Percentiles rank a stretch among this genome's conserved stretches.
Evolutionary conservation across 2,888 invertebrate genomes (phyloP).

Genomic region (Nysson spinosus): DNA sequence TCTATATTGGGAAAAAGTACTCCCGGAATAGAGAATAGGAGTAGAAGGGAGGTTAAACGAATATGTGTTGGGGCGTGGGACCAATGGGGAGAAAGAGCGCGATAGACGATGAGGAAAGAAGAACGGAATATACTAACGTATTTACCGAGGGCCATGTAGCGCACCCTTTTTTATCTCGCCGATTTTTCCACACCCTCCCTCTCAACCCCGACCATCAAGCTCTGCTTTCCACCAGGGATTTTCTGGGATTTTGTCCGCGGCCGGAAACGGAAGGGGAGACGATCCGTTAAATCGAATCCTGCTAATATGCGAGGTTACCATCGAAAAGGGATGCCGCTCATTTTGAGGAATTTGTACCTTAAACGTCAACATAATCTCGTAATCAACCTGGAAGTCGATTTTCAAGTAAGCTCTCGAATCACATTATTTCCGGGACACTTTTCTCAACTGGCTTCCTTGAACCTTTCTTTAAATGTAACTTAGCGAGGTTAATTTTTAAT

Average conservation of each 20-base stretch:
- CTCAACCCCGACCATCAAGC: conserved; percentile 21
- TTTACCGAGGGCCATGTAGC: conserved; percentile 55
- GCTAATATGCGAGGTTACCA: conserved; percentile 48
- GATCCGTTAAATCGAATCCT: conserved; percentile 66
- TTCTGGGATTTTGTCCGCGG: conserved; percentile 55
- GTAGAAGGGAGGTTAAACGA: conserved; percentile 1
- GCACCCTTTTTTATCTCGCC: conserved; percentile 39
- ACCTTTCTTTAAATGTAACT: no score
- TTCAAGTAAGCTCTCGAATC: not conserved
- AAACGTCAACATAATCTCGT: conserved; percentile 28
- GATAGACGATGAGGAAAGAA: conserved; percentile 14
- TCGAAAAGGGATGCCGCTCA: conserved; percentile 17
- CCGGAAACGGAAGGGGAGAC: conserved; percentile 57
- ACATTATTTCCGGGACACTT: conserved; percentile 4
- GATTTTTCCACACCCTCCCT: conserved; percentile 43
- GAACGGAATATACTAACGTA: conserved; percentile 43
- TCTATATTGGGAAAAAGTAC: conserved; percentile 64
- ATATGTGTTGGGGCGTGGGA: not conserved
- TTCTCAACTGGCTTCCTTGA: no score
- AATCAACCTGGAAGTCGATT: conserved; percentile 8
- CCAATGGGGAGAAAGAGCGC: not conserved
- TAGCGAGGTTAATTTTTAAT: no score
- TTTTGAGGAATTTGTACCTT: conserved; percentile 24
- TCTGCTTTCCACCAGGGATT: conserved; percentile 50
- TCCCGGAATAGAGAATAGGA: conserved; percentile 44